Evolutionary conservation across 2,888 invertebrate genomes (phyloP), one percentile per base, ranked within the genome.

Genomic region (Apeira syringaria): DNA sequence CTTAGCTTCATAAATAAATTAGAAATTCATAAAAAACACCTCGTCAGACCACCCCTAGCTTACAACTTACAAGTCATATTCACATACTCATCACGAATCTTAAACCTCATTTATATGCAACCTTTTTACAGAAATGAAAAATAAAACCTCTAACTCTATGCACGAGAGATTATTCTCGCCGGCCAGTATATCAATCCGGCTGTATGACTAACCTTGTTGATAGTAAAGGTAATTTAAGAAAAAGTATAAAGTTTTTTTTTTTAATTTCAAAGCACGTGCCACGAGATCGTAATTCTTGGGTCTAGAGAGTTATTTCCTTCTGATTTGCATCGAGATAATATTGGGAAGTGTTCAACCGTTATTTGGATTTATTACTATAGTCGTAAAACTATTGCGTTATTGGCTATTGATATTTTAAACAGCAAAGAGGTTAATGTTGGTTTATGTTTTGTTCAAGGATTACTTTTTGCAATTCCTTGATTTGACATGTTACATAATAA

Each of bases 1-100:
- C 68, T 68, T 76, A 80, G 77, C 70, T 70, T 79, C 81, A 79
- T 80, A 82, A 81, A 83, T 82, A 83, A 60, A 80, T 80, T 78
- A 79, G 56, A 70, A 67, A 77, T 78, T 74, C 77, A 74, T 63
- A 64, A 68, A 70, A 73, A 63, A 61, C 34, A 36, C 37, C 27
- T 49, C 50, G 56, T 53, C 43, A 54, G 83, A 82, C 83, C 83
- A 81, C 84, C 83, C 80, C 64, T 71, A 67, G 61, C 55, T 50
- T 34, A 50, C 57, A 56, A 39, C 55, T 50, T 34, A 50, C 57
- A 56, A 39, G 34, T 48, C 47, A 37, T 63, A 69, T 79, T 70
- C 61, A 60, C 58, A 71, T 53, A 67, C 69, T 64, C 61, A 71
- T 74, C 73, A 73, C 73, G 72, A 56, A 32, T 33, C 10, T 9